Evolutionary conservation across 2,888 invertebrate genomes (phyloP).

Genomic region (Cabera pusaria): DNA sequence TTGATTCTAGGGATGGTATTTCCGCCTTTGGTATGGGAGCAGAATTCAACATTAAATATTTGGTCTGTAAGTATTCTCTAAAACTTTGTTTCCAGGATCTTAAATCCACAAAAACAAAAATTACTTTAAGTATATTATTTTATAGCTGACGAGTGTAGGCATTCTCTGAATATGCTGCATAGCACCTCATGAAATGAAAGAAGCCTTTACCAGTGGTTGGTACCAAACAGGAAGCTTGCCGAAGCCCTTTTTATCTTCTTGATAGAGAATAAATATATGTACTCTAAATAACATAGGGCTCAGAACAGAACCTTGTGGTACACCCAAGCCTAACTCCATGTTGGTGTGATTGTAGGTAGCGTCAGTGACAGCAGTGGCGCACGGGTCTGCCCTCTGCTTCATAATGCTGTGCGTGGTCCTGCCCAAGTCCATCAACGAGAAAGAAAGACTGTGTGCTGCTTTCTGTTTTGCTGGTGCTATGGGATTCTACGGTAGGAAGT

Average conservation of each 20-base stretch:
- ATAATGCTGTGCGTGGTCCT: slow-evolving; percentile 68
- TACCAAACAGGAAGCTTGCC: no score
- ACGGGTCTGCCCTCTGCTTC: slow-evolving; percentile 69
- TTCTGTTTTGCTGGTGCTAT: slow-evolving; percentile 78
- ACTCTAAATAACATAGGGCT: background rate
- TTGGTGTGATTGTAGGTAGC: slow-evolving; percentile 46
- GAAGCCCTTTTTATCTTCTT: no score
- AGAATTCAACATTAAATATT: slow-evolving; percentile 65
- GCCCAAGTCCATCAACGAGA: slow-evolving; percentile 67
- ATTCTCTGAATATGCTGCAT: no score
- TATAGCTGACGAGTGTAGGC: no score
- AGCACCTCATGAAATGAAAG: no score
- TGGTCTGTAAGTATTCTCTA: slow-evolving; percentile 60
- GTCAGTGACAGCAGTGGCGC: slow-evolving; percentile 55
- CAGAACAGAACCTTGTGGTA: slow-evolving; percentile 10
- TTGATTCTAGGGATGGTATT: slow-evolving; percentile 78
- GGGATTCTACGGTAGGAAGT: slow-evolving; percentile 84
- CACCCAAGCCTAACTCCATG: background rate
- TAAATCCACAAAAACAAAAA: no score
- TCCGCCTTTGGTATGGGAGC: slow-evolving; percentile 78
- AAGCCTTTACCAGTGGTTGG: no score
- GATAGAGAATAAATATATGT: no score
- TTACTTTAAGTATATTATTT: no score
- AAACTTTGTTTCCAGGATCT: no score
- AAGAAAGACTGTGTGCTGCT: slow-evolving; percentile 60